A percentile compares a stretch with the other conserved stretches of the same genome.
These are phyloP conservation scores for Elmis aenea DNA, from an alignment of 2,888 invertebrate species.

Conservation along the genomic window DNA sequence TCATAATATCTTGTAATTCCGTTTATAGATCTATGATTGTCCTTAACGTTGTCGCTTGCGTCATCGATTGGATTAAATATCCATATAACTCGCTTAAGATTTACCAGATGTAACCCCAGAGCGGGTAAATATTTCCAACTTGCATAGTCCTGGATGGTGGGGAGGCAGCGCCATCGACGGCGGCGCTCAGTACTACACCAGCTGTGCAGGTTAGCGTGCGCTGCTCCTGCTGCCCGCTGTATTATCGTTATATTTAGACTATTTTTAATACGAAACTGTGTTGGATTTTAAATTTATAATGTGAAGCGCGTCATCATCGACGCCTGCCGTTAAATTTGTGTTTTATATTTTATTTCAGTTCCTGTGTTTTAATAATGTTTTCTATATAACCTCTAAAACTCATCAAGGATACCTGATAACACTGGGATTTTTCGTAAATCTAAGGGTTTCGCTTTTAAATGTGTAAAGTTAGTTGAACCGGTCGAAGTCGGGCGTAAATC, in stretches of 20 bases:
- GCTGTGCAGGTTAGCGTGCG: conserved; percentile 34
- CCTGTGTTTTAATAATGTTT: conserved; percentile 9
- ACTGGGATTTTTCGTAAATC: conserved; percentile 18
- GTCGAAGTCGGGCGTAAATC: no score
- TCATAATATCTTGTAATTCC: background rate
- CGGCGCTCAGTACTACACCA: conserved; percentile 37
- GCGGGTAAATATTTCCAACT: conserved; percentile 50
- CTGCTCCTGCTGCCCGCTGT: conserved; percentile 26
- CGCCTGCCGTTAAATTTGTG: conserved; percentile 20
- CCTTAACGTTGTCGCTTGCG: no score
- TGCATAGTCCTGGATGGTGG: conserved; percentile 49
- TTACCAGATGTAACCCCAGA: conserved; percentile 32
- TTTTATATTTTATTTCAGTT: conserved; percentile 22
- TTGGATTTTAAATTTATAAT: conserved; percentile 22
- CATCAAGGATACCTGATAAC: conserved; percentile 16
- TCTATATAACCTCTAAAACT: conserved; percentile 15
- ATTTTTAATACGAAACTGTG: conserved; percentile 17
- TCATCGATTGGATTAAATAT: no score
- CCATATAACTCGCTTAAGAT: no score
- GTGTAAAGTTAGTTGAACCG: no score
- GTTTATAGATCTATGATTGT: background rate
- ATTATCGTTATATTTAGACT: conserved; percentile 24
- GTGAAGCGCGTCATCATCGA: conserved; percentile 22
- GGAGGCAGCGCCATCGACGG: conserved; percentile 38
- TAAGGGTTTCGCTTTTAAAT: conserved; percentile 14